These are phyloP conservation scores for Oryzias celebensis DNA, from an alignment of 2,113 vertebrate species.

Conservation along the genomic window DNA sequence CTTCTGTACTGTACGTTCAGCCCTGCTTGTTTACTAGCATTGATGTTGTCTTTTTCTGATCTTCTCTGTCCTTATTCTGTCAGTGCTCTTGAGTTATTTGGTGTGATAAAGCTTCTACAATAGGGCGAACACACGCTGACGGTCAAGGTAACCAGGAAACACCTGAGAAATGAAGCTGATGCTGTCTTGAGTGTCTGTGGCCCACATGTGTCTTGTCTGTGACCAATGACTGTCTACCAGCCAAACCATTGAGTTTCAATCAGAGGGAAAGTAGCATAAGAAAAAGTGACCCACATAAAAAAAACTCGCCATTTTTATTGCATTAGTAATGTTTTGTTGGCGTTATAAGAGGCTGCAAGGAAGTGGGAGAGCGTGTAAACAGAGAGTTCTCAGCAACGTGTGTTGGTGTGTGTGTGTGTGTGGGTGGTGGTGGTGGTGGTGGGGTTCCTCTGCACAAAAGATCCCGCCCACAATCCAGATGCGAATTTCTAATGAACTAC, in stretches of 20 bases:
- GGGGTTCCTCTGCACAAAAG: too few relatives aligned
- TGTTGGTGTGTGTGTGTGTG: too few relatives aligned
- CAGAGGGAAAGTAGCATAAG: too few relatives aligned
- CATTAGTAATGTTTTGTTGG: too few relatives aligned
- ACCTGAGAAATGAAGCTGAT: slow-evolving; percentile 96
- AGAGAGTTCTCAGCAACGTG: too few relatives aligned
- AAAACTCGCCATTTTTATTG: too few relatives aligned
- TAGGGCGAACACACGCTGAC: slow-evolving; percentile 26
- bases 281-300: too few relatives aligned
- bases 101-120: slow-evolving; percentile 29
- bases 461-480: too few relatives aligned
- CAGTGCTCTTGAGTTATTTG: slow-evolving; percentile 35
- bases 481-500: too few relatives aligned
- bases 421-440: too few relatives aligned
- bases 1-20: slow-evolving; percentile 14
- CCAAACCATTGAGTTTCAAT: slow-evolving; percentile 55
- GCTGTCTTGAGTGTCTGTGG: slow-evolving; percentile 91
- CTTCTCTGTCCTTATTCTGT: slow-evolving; percentile 35
- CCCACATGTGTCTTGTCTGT: slow-evolving; percentile 96
- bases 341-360: too few relatives aligned
- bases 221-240: slow-evolving; percentile 73
- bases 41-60: slow-evolving; percentile 17
- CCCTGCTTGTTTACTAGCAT: slow-evolving; percentile 10
- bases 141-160: slow-evolving; percentile 93
- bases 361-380: too few relatives aligned